Conservation (phyloP, 2,888 invertebrate species). For the Cybosia mesomella region DNA sequence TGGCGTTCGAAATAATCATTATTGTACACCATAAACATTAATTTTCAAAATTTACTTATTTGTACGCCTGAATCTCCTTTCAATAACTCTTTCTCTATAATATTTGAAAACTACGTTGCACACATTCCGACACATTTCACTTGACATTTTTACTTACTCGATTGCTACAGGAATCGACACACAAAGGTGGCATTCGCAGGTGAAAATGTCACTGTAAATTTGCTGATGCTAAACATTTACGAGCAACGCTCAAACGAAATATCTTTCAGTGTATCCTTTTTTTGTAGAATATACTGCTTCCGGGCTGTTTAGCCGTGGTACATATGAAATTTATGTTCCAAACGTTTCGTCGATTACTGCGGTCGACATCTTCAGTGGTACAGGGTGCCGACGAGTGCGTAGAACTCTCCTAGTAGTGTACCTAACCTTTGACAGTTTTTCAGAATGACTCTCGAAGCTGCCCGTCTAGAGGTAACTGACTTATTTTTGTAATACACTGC, state of each 20-base stretch:
- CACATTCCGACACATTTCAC: neutral
- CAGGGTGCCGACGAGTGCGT: too few relatives aligned
- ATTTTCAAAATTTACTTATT: too few relatives aligned
- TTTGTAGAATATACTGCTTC: too few relatives aligned
- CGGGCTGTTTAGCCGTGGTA: too few relatives aligned
- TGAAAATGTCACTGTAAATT: neutral
- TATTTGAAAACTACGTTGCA: neutral
- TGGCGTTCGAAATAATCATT: too few relatives aligned
- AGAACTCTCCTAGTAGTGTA: too few relatives aligned
- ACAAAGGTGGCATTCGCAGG: neutral
- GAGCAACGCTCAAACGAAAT: neutral
- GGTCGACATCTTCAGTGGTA: too few relatives aligned
- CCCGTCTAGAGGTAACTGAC: neutral
- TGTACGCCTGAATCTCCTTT: too few relatives aligned
- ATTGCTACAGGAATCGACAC: neutral
- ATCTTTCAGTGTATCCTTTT: constrained; percentile 1
- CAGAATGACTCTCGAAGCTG: neutral
- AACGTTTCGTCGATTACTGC: too few relatives aligned
- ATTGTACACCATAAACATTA: too few relatives aligned
- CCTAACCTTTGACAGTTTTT: neutral
- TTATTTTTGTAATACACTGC: neutral
- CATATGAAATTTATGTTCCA: too few relatives aligned
- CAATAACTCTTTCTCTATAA: neutral
- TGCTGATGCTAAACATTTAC: neutral
- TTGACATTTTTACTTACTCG: neutral